Percentiles rank a stretch among this genome's conserved stretches.
Evolutionary conservation across 2,113 vertebrate species (phyloP).

Genomic region (Sitta europaea): DNA sequence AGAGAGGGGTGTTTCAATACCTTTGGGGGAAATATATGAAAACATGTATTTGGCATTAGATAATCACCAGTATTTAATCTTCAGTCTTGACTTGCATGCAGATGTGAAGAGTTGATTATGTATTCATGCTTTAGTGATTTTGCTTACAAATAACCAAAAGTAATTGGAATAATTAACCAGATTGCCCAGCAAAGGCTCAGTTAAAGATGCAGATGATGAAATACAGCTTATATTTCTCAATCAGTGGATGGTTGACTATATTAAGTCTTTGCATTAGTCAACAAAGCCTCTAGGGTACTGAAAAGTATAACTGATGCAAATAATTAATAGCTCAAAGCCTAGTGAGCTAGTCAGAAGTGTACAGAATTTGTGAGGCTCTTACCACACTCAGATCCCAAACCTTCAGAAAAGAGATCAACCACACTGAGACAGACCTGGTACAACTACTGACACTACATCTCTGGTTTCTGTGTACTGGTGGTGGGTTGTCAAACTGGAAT

Average conservation of each 20-base stretch:
- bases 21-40: background rate
- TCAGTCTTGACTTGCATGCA: constrained; percentile 36
- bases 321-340: constrained; percentile 28
- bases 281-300: constrained; percentile 49
- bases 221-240: constrained; percentile 15
- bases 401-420: background rate
- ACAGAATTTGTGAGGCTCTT: background rate
- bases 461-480: background rate
- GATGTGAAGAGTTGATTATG: constrained; percentile 43
- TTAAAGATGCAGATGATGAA: constrained; percentile 31
- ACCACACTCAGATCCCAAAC: background rate
- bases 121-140: constrained; percentile 37
- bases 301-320: constrained; percentile 17
- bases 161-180: constrained; percentile 55
- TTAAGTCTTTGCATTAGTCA: constrained; percentile 40
- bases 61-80: constrained; percentile 23
- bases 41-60: constrained; percentile 14
- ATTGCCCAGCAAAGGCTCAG: constrained; percentile 34
- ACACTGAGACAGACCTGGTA: background rate
- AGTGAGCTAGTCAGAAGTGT: background rate
- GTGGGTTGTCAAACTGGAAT: background rate
- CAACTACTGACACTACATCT: background rate
- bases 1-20: background rate
- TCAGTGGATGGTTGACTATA: constrained; percentile 22
- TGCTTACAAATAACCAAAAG: constrained; percentile 43